phyloP scores from a whole-genome alignment of 2,113 vertebrate genomes.

The Pimephales promelas region DNA sequence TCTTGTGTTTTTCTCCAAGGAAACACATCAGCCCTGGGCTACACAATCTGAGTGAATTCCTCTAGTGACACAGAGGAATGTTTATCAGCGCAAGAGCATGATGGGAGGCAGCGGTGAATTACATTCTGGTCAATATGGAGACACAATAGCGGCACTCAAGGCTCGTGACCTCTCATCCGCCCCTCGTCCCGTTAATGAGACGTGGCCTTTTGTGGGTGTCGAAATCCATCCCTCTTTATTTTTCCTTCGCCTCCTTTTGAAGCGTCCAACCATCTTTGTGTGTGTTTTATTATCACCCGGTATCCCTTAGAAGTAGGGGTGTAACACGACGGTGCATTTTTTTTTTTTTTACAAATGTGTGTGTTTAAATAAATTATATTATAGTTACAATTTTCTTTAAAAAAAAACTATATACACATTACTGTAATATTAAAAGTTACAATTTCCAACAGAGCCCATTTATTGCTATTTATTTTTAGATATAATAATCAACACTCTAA shows the following conservation, averaged over 20 bases:
- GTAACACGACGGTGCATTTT: too few species aligned
- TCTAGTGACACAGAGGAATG: conserved; percentile 44
- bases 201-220: neutral
- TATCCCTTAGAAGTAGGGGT: too few species aligned
- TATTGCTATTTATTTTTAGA: too few species aligned
- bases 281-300: neutral
- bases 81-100: conserved; percentile 19
- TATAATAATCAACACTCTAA: too few species aligned
- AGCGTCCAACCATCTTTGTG: neutral
- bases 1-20: neutral
- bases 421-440: too few species aligned
- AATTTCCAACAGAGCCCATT: too few species aligned
- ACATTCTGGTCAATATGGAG: conserved; percentile 48
- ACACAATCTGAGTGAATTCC: conserved; percentile 16
- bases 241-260: neutral
- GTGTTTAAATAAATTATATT: too few species aligned
- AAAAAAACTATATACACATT: too few species aligned
- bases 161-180: conserved; percentile 39
- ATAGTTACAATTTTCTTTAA: too few species aligned
- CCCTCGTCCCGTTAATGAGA: conserved; percentile 37
- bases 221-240: conserved; percentile 19
- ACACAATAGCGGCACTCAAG: conserved; percentile 32
- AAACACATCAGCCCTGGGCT: neutral
- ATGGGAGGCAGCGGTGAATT: conserved; percentile 33
- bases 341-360: too few species aligned